A percentile compares a stretch with the other conserved stretches of the same genome.
phyloP scores from a whole-genome alignment of 2,888 invertebrate genomes.

The Meganola albula region DNA sequence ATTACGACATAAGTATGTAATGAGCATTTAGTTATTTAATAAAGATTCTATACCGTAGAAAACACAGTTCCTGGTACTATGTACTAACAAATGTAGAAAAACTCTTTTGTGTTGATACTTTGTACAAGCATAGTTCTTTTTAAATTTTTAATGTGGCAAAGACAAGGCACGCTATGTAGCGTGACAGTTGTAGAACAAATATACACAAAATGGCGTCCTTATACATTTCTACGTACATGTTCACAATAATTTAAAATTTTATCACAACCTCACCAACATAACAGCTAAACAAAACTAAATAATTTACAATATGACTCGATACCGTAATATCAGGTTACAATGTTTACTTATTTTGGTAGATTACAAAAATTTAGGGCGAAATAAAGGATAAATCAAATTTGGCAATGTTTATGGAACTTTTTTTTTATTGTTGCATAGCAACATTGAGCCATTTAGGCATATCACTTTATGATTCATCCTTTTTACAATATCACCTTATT shows the following conservation, averaged over 20 bases:
- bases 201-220: too few species aligned
- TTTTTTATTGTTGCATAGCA: not conserved
- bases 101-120: too few species aligned
- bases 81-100: constrained; percentile 20
- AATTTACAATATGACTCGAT: constrained; percentile 25
- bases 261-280: constrained; percentile 45
- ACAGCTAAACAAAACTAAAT: constrained; percentile 32
- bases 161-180: constrained; percentile 15
- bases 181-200: constrained; percentile 12
- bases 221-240: constrained; percentile 24
- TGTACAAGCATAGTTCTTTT: too few species aligned
- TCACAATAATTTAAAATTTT: constrained; percentile 37
- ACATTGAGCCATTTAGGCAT: not conserved
- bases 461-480: not conserved
- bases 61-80: constrained; percentile 14
- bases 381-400: constrained; percentile 2
- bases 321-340: too few species aligned
- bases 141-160: constrained; percentile 9
- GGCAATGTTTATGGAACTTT: not conserved
- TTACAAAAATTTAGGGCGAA: constrained; percentile 18
- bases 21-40: constrained; percentile 25
- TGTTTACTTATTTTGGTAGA: too few species aligned
- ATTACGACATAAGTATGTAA: too few species aligned
- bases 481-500: constrained; percentile 24
- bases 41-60: constrained; percentile 34